These are phyloP conservation scores for Sebastes hubbsi DNA, from an alignment of 2,797 vertebrate species.

Conservation along the genomic window DNA sequence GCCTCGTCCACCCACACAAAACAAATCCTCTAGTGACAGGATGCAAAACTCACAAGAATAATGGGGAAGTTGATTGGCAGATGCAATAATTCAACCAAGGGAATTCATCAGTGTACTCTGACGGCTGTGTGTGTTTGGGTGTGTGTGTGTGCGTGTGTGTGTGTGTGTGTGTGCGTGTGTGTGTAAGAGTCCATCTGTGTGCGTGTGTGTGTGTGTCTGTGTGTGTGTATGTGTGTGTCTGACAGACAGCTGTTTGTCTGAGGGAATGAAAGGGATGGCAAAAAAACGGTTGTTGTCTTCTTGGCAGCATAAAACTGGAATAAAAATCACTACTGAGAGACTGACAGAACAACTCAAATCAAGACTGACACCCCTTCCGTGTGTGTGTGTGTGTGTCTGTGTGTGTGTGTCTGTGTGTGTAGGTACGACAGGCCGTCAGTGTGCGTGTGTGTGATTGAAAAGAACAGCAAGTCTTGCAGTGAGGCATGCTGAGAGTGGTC, in stretches of 20 bases:
- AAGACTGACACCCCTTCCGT: constrained; percentile 14
- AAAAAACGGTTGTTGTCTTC: constrained; percentile 39
- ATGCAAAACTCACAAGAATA: constrained; percentile 52
- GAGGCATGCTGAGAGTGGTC: constrained; percentile 33
- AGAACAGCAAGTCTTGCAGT: constrained; percentile 42
- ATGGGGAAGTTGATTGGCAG: constrained; percentile 68
- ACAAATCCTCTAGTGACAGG: constrained; percentile 51
- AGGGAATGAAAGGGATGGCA: constrained; percentile 40
- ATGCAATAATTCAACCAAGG: constrained; percentile 66
- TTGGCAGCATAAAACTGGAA: constrained; percentile 53
- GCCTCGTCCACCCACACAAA: constrained; percentile 55
- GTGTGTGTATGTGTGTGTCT: background rate
- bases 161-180: background rate
- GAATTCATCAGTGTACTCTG: constrained; percentile 57
- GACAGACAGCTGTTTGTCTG: constrained; percentile 69
- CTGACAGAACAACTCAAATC: constrained; percentile 61
- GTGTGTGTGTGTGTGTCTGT: background rate
- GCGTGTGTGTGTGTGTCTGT: background rate
- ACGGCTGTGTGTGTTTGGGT: constrained; percentile 1
- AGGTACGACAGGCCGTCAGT: constrained; percentile 50
- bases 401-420: constrained; percentile 1
- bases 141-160: background rate
- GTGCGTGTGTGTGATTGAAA: constrained; percentile 36
- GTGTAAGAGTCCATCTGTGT: background rate
- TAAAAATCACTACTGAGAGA: constrained; percentile 51